Percentiles rank a stretch among this genome's conserved stretches.
phyloP scores from a whole-genome alignment of 2,888 invertebrate species.

The Lutraria lutraria region DNA sequence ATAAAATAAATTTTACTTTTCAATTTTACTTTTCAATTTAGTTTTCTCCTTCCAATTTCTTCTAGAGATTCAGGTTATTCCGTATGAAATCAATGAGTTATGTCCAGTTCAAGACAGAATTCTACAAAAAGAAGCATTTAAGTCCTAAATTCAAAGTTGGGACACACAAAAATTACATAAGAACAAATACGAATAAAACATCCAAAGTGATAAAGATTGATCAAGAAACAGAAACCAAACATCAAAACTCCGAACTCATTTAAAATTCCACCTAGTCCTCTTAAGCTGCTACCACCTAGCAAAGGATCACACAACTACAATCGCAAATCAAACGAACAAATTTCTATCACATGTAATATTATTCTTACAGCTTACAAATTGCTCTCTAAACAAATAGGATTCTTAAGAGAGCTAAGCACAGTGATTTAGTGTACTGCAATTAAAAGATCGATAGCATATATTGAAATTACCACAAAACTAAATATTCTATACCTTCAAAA shows the following conservation, averaged over 20 bases:
- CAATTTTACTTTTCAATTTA: too few species aligned
- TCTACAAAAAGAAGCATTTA: too few species aligned
- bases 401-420: not conserved
- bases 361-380: not conserved
- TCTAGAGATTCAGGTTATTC: too few species aligned
- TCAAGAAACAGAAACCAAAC: not conserved
- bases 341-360: not conserved
- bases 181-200: too few species aligned
- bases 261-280: not conserved
- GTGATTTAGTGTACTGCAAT: not conserved
- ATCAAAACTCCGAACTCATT: not conserved
- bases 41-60: too few species aligned
- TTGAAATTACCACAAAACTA: constrained; percentile 10
- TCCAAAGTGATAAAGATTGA: not conserved
- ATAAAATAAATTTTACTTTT: too few species aligned
- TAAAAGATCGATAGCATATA: not conserved
- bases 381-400: not conserved
- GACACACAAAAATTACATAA: too few species aligned
- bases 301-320: not conserved
- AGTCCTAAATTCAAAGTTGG: too few species aligned
- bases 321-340: not conserved
- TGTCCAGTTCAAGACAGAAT: too few species aligned
- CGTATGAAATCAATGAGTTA: too few species aligned
- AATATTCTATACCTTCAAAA: not conserved
- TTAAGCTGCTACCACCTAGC: not conserved